phyloP scores from a whole-genome alignment of 2,113 vertebrate species.

The Rostratula benghalensis region DNA sequence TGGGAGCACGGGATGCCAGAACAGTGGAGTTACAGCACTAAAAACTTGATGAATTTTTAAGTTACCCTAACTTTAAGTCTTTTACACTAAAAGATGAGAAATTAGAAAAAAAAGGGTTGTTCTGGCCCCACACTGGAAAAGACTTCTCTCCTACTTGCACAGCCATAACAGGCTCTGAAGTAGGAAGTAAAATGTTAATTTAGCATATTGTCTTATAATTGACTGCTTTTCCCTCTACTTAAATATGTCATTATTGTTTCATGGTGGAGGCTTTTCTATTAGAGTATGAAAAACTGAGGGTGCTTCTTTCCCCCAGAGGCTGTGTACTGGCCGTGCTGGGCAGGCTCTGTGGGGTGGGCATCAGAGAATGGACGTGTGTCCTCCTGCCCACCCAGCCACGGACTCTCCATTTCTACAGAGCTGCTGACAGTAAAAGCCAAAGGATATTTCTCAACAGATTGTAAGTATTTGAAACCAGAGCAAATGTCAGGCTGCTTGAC shows the following conservation, averaged over 20 bases:
- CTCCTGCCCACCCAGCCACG: background rate
- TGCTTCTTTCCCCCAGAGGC: background rate
- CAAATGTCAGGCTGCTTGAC: slow-evolving; percentile 16
- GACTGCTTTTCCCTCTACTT: background rate
- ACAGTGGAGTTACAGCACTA: background rate
- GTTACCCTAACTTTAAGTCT: background rate
- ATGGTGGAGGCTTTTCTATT: background rate
- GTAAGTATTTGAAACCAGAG: slow-evolving; percentile 18
- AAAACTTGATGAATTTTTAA: background rate
- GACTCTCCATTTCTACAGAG: accelerated
- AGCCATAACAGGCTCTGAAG: background rate
- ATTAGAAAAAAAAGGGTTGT: background rate
- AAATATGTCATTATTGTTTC: background rate
- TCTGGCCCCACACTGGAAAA: background rate
- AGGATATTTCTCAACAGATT: slow-evolving; percentile 11
- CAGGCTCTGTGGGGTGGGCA: background rate
- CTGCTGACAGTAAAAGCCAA: background rate
- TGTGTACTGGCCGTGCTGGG: accelerated
- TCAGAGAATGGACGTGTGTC: background rate
- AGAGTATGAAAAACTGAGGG: background rate
- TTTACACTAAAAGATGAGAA: background rate
- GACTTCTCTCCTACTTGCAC: background rate
- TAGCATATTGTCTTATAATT: background rate
- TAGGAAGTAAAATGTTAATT: background rate
- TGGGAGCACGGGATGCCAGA: background rate